Conservation (phyloP, 2,797 vertebrate genomes). For the Pteropus rufus region DNA sequence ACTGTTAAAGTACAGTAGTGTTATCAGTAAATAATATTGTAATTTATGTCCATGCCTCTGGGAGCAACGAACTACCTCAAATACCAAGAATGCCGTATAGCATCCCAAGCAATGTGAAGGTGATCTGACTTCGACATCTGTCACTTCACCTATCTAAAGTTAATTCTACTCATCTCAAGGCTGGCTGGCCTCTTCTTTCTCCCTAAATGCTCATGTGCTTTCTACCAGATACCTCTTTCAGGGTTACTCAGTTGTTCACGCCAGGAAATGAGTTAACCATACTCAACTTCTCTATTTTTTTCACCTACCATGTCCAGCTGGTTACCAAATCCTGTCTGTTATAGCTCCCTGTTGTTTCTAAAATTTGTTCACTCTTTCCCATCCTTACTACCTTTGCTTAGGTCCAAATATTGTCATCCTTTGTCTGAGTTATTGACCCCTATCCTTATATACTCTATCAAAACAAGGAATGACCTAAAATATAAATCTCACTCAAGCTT, state of each 20-base stretch:
- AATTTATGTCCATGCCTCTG: neutral
- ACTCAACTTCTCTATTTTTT: neutral
- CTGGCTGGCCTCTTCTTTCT: neutral
- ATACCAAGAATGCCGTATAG: neutral
- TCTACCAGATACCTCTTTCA: neutral
- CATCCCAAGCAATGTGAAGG: neutral
- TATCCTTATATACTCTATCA: neutral
- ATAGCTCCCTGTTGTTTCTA: neutral
- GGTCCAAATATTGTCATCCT: neutral
- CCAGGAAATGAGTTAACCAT: neutral
- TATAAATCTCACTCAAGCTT: neutral
- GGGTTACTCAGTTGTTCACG: neutral
- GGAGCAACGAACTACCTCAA: neutral
- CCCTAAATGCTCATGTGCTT: neutral
- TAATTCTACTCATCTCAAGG: neutral
- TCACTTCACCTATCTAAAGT: neutral
- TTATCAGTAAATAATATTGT: neutral
- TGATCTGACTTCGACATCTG: neutral
- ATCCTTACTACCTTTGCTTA: neutral
- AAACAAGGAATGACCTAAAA: constrained; percentile 18
- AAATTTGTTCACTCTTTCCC: neutral
- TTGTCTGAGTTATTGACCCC: neutral
- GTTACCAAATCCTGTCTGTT: neutral
- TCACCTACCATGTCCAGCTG: neutral
- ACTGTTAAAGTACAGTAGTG: neutral